phyloP scores from a whole-genome alignment of 2,113 vertebrate species.

The Hippocampus guttulatus region DNA sequence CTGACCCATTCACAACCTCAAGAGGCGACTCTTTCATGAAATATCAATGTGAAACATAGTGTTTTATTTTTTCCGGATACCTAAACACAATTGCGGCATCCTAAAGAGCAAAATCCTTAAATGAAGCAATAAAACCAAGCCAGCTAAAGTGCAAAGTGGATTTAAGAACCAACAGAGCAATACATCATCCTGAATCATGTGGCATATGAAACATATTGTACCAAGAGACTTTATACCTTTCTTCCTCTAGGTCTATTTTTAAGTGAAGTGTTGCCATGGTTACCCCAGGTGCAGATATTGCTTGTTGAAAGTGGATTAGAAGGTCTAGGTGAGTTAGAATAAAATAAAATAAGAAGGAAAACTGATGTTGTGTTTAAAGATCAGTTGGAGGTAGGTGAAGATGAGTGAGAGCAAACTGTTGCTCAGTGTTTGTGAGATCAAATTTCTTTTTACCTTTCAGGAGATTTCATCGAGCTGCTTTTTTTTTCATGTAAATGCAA shows the following conservation, averaged over 20 bases:
- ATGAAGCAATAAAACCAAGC: constrained; percentile 33
- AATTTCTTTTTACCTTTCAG: constrained; percentile 31
- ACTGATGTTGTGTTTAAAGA: constrained; percentile 30
- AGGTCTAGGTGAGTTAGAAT: constrained; percentile 58
- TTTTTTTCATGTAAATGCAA: constrained; percentile 23
- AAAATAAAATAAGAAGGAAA: constrained; percentile 50
- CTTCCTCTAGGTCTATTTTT: constrained; percentile 69
- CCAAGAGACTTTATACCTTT: constrained; percentile 29
- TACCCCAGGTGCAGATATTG: constrained; percentile 62
- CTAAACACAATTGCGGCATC: not conserved
- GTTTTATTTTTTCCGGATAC: not conserved
- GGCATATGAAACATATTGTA: constrained; percentile 56
- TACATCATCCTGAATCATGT: constrained; percentile 50
- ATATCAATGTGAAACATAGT: not conserved
- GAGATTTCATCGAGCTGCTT: constrained; percentile 20
- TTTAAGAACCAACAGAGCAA: constrained; percentile 43
- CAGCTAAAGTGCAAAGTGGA: constrained; percentile 36
- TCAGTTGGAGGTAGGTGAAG: constrained; percentile 32
- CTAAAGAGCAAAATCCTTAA: constrained; percentile 5
- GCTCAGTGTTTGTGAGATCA: constrained; percentile 33
- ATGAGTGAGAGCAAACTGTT: constrained; percentile 36
- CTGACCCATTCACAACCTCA: not conserved
- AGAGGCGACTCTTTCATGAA: not conserved
- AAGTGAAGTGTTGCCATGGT: constrained; percentile 71
- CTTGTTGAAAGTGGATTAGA: constrained; percentile 59